phyloP scores from a whole-genome alignment of 2,797 vertebrate genomes.

The Notoglanidium macrostoma region DNA sequence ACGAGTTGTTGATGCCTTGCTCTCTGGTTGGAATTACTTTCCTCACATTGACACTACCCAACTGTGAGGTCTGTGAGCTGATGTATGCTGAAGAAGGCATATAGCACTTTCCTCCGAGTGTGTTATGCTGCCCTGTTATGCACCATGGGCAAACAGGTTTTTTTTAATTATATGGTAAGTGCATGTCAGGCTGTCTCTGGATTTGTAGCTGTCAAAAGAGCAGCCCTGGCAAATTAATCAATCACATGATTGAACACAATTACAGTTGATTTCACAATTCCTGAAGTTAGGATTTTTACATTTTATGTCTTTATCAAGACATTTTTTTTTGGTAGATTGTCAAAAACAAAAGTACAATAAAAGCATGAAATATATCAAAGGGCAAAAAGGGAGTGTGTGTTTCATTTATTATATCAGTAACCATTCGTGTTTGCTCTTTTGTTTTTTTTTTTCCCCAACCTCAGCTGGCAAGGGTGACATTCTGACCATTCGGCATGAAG shows the following conservation, averaged over 20 bases:
- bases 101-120: background rate
- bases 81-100: background rate
- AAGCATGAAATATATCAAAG: background rate
- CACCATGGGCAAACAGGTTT: background rate
- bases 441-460: background rate
- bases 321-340: background rate
- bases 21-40: background rate
- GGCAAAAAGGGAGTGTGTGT: background rate
- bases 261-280: background rate
- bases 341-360: background rate
- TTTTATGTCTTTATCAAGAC: no score
- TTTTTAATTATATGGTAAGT: background rate
- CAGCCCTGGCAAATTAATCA: background rate
- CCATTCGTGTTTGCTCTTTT: background rate
- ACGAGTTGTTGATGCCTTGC: background rate
- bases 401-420: background rate
- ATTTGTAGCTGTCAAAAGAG: background rate
- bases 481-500: conserved; percentile 82
- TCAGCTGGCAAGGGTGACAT: conserved; percentile 71
- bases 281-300: background rate
- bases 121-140: background rate
- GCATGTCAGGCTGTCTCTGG: background rate
- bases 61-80: background rate
- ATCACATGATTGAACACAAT: background rate
- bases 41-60: background rate